Evolutionary conservation across 1,140 invertebrate genomes (phyloP), one percentile per base, ranked within the genome.

Genomic region (Anagrus nilaparvatae): DNA sequence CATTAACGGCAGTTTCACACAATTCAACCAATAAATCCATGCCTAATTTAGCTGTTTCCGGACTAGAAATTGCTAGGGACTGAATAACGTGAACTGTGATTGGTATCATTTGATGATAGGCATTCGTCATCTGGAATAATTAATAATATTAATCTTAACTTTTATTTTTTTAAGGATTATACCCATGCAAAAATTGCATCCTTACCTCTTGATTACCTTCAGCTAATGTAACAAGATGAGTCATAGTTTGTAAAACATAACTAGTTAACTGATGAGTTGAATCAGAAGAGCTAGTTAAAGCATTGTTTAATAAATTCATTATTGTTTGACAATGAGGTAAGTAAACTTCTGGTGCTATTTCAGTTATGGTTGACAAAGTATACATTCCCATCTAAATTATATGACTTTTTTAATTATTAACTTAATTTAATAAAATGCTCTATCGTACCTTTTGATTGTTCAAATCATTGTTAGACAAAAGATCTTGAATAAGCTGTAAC

Each of bases 11-110:
- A 56, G 70, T 76, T 50, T 87, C 82, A 24, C 78, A 70, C 33
- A 88, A 62, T 47, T 78, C 78, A 56, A 87, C 81, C 41, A 87
- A 69, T 10, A 88, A 63, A 54, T 85, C 82, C 47, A 88, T 74
- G 3, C 75, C 70, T 44, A 79, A 70, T 46, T 71, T 63, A 50
- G 81, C 72, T 60, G 71, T 70, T 4, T 74, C 71, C 54, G 82
- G 71, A 44, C 78, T 70, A 13, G 63, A 56, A 1, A 52, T 24
- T 10, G 74, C 56, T 41, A 84, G 65, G 9, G 69, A 60, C 39
- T 69, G 65, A 13, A 84, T 69, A 1, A 77, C 67, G 34, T 71
- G 65, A 16, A 85, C 63, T 12, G 83, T 62, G 24, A 69, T 60
- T 4, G 82, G 80, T 43, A 87, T 57, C 25, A 82, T 59, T 47